phyloP scores from a whole-genome alignment of 2,797 vertebrate species.

The Apogon talboti region DNA sequence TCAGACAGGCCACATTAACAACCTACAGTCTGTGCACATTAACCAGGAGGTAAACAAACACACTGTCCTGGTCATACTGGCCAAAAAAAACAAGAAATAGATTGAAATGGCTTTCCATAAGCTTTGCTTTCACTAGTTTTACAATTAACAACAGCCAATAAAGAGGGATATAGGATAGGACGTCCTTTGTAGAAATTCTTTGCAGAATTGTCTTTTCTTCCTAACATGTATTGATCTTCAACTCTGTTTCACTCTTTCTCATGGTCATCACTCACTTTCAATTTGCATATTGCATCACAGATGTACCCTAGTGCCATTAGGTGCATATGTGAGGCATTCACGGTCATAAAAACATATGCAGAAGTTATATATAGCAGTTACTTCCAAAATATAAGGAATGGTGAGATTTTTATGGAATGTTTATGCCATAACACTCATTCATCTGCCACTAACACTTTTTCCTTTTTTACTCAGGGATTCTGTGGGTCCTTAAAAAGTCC shows the following conservation, averaged over 20 bases:
- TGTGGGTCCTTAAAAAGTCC: no score
- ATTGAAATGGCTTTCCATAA: not conserved
- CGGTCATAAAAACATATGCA: no score
- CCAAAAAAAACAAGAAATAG: not conserved
- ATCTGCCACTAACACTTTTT: no score
- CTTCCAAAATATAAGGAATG: no score
- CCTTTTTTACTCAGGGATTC: no score
- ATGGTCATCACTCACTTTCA: not conserved
- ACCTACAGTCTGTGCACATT: constrained; percentile 85
- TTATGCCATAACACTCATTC: no score
- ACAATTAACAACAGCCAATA: not conserved
- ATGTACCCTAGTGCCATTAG: no score
- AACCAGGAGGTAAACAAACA: constrained; percentile 84
- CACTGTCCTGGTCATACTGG: not conserved
- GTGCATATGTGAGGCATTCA: no score
- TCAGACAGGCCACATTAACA: constrained; percentile 85
- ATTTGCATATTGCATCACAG: no score
- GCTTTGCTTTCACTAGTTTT: not conserved
- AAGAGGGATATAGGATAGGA: not conserved
- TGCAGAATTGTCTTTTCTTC: no score
- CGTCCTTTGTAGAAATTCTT: not conserved
- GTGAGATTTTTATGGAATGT: no score
- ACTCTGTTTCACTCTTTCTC: not conserved
- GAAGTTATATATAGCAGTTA: no score
- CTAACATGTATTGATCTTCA: constrained; percentile 1